Conservation (phyloP, 2,113 vertebrate species). For the Vireo altiloquus region DNA sequence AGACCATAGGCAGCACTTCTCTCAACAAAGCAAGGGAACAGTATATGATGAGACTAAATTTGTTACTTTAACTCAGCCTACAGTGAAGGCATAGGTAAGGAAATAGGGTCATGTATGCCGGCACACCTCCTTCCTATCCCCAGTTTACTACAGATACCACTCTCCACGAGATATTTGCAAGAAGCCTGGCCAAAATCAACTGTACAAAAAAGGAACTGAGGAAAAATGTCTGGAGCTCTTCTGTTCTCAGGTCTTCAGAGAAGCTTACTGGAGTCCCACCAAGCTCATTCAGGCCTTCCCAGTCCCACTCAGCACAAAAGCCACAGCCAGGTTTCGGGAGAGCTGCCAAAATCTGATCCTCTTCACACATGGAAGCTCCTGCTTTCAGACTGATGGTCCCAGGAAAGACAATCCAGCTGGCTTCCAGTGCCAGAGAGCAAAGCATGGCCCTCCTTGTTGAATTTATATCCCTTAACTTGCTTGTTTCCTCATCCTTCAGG, state of each 20-base stretch:
- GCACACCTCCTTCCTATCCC: not conserved
- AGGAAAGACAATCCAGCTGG: not conserved
- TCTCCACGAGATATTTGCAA: not conserved
- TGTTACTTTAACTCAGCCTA: not conserved
- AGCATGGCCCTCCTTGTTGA: not conserved
- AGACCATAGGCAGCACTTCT: not conserved
- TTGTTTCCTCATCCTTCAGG: not conserved
- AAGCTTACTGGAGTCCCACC: not conserved
- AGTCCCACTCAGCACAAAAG: not conserved
- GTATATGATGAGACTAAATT: rapidly evolving
- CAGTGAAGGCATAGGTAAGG: not conserved
- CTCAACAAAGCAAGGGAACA: not conserved
- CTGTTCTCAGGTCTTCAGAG: not conserved
- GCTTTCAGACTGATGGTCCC: not conserved
- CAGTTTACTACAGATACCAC: not conserved
- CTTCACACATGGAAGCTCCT: not conserved
- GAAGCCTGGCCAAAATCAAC: not conserved
- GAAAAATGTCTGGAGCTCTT: not conserved
- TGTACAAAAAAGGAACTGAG: not conserved
- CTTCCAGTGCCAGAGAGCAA: not conserved
- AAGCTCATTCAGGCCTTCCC: not conserved
- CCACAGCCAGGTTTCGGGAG: not conserved
- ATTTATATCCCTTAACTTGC: not conserved
- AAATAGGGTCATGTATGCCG: not conserved
- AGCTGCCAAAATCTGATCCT: not conserved